Base-by-base conservation (phyloP, 2,113 vertebrate species). In the Promerops cafer region DNA sequence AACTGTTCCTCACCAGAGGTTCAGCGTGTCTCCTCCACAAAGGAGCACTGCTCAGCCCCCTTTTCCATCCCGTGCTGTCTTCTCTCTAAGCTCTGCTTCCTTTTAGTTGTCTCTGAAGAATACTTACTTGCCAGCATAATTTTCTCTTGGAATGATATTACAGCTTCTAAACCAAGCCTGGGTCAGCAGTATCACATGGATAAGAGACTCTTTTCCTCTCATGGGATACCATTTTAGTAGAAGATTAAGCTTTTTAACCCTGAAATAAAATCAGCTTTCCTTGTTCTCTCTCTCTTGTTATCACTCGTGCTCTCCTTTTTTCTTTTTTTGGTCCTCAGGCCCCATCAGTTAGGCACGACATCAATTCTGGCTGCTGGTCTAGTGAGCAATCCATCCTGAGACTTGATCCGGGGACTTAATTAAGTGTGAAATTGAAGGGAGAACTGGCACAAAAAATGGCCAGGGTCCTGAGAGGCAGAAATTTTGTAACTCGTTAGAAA, bases 181-280 rank as follows among this genome's bases (percentile, higher is more conserved):
- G 87, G 78, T 94, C 83, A 89, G 89, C 16, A 14, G 37, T n/a
- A 71, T 87, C 86, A 85, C 57, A 22, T 27, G 94, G 81, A 82
- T 75, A 75, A 94, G 94, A 90, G 76, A 85, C 70, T 77, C 54
- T 87, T 89, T 85, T 91, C 42, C 56, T 63, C 83, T 93, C 93
- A 89, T 52, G 23, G 37, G 57, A 85, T 91, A 28, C 60, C 1
- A 17, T 69, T 75, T 97, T 91, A 92, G 82, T 65, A 85, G 83
- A 93, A 91, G 94, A 97, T 97, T 90, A 93, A 59, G 84, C 81
- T 92, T 95, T 95, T 76, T 94, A 95, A 91, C 87, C 88, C 44
- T 60, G 83, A 88, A 95, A 92, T 96, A 91, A 96, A 95, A 85
- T 59, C 94, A 91, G 81, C 52, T 94, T 94, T 95, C 79, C 83